Base-by-base conservation (phyloP, 1,140 invertebrate genomes). In the Rhyacophila brunnea region DNA sequence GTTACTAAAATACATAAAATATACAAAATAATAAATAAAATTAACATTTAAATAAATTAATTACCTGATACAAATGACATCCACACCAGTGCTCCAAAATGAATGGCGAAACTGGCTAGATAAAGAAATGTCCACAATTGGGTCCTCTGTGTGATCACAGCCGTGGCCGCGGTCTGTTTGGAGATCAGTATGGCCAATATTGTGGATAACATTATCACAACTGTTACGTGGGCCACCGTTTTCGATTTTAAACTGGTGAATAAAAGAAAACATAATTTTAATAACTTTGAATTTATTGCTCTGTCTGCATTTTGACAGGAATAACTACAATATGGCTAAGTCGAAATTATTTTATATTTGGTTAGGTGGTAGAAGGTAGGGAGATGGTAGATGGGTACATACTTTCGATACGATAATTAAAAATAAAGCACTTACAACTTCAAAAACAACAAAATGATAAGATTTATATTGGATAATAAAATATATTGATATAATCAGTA, bases 61-160 rank as follows among this genome's bases (percentile, higher is more conserved):
- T 43, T 55, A 90, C 89, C 88, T 63, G 90, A 92, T 19, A 93
- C 83, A 68, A 92, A 89, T 10, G 90, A 92, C 90, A 93, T 93
- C 90, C 91, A 93, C 56, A 92, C 84, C 74, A 92, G 90, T 7
- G 88, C 80, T 13, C 91, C 91, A 65, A 92, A 85, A 68, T 92
- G 89, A 42, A 85, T 82, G 34, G 87, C 84, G 61, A 92, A 89
- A 1, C 87, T 84, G 0, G 80, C 80, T 11, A 93, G 74, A 70
- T 92, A 92, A 7, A 88, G 70, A 23, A 92, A 79, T 67, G 51
- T 71, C 78, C 71, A 78, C 66, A 48, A 23, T 23, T 58, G 42
- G 34, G 15, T 64, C 18, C 9, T 48, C 40, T 32, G 38, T 18
- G 52, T 44, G 1, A 15, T 18, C 4, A 34, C 48, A 1, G 9